phyloP scores from a whole-genome alignment of 2,113 vertebrate genomes.

The Cichladusa arquata region DNA sequence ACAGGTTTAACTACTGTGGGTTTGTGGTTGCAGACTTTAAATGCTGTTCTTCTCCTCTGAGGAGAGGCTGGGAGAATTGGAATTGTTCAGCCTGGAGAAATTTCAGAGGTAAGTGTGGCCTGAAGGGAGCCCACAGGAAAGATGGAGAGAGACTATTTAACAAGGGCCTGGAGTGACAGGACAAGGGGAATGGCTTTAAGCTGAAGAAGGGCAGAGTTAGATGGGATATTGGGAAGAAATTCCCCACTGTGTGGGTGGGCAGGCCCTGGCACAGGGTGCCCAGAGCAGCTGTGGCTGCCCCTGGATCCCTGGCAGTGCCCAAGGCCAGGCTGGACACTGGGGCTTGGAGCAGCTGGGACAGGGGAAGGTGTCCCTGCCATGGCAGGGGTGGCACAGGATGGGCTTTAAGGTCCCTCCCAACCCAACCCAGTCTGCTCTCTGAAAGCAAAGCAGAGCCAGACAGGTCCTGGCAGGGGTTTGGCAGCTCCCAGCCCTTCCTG shows the following conservation, averaged over 20 bases:
- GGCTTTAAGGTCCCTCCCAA: too few species aligned
- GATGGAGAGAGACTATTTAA: not conserved
- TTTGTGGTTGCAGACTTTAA: not conserved
- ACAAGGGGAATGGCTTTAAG: not conserved
- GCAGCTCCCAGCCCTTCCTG: not conserved
- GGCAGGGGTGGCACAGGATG: too few species aligned
- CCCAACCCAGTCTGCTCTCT: not conserved
- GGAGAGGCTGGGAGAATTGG: not conserved
- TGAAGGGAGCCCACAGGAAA: not conserved
- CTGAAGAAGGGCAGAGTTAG: not conserved
- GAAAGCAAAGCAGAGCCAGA: not conserved
- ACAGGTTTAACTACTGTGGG: not conserved
- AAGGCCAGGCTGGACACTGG: too few species aligned
- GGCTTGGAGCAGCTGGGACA: too few species aligned
- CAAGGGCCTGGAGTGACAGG: not conserved
- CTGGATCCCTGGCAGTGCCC: not conserved
- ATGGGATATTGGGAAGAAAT: not conserved
- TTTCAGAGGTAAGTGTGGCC: not conserved
- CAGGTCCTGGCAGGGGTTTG: not conserved
- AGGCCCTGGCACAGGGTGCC: not conserved
- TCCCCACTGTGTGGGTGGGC: fast-evolving
- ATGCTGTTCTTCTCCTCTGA: not conserved
- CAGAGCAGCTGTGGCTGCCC: not conserved
- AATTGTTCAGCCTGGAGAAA: not conserved
- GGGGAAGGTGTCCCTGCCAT: too few species aligned